Evolutionary conservation across 2,797 vertebrate species (phyloP), one percentile per base, ranked within the genome.

Genomic region (Ficedula albicollis): DNA sequence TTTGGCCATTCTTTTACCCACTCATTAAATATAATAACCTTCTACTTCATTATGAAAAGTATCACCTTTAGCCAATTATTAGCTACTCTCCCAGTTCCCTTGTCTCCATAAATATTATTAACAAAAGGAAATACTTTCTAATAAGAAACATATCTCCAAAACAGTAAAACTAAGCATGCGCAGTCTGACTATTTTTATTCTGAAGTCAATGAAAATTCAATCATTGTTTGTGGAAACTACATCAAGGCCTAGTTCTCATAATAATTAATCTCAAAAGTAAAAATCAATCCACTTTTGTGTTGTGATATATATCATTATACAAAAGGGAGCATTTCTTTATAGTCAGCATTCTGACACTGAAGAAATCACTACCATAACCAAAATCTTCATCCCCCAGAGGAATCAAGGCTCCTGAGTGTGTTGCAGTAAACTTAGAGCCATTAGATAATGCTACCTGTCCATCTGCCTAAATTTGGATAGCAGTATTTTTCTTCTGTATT

Each of bases 61-160:
- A 76, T 52, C 63, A 79, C 36, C 32, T 87, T 84, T 46, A 85
- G 56, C 15, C 43, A 85, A 51, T 83, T 90, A 88, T 58, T 87
- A 76, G 80, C 48, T 72, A 68, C 20, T 32, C 52, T 56, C 36
- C 43, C 21, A 26, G 15, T 66, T 55, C 52, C 44, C 76, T 44
- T 74, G 68, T 80, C 60, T 89, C 74, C 68, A 73, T 63, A 87
- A 90, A 87, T 79, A 87, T 60, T 76, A 66, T 52, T 84, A 90
- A 79, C 30, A 55, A 87, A 92, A 87, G 9, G 59, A 70, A 95
- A 87, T 55, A 32, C 15, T 90, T 95, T 67, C 58, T 79, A 87
- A 43, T 72, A 66, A 67, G 80, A 79, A 92, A 74, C 20, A 6
- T 55, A 77, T 56, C 44, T 86, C 69, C 39, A 81, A 66, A 96